Evolutionary conservation across 2,888 invertebrate species (phyloP), one percentile per base, ranked within the genome.

Genomic region (Erebia epiphron): DNA sequence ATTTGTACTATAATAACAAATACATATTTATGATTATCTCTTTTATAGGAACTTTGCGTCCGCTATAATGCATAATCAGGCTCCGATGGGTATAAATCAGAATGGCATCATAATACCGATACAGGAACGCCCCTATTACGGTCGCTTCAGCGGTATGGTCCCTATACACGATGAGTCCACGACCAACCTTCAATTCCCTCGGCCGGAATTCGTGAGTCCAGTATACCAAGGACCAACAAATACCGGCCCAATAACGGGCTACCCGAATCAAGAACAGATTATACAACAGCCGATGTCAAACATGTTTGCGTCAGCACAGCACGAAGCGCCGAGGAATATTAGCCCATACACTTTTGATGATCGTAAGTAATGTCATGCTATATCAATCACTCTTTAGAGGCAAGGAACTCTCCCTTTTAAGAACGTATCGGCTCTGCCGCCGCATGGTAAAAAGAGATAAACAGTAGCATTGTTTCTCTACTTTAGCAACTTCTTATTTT

Each of bases 341-440:
- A 83, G 82, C 65, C 82, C 82, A 0, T 83, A 80, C 52, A 68
- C 78, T 2, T 81, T 80, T 65, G 82, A 83, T 56, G 81, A 83
- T 67, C 62, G 83, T 84, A 67, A 83, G 82, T 81, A 70, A 60
- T 35, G 21, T 8, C 3, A 16, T 52, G n/a, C n/a, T 50, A 50
- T 2, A 50, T 2, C 9, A 43, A 26, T 26, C 26, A 26, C 4
- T 26, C 26, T 26, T 35, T 35, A 35, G 35, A 35, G 1, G 35
- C 35, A 35, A 35, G 7, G 35, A 1, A n/a, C n/a, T n/a, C n/a
- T n/a, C n/a, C 35, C 7, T 35, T 35, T 35, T 35, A 7, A 26
- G 35, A 7, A 35, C 5, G 35, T 35, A 35, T 35, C 7, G 35
- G 7, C 5, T 35, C 35, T 35, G 35, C 35, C 35, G 7, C 1